Base-by-base conservation (phyloP, 2,888 invertebrate genomes). In the Leucophenga maculata region DNA sequence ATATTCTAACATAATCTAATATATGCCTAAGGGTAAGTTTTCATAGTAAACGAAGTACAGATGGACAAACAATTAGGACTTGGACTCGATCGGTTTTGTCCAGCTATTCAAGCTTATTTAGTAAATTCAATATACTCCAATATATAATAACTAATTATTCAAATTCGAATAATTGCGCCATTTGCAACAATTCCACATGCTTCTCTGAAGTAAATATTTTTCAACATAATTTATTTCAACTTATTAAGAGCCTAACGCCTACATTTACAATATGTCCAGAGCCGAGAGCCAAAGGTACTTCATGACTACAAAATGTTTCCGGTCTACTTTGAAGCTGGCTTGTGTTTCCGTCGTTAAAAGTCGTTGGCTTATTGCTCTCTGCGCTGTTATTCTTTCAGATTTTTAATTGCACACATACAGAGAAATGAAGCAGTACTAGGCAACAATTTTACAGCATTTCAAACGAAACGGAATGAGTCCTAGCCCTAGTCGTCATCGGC, bases 161-260 rank as follows among this genome's bases (percentile, higher is more conserved):
- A n/a, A n/a, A n/a, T n/a, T n/a, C n/a, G n/a, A n/a, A n/a, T n/a
- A n/a, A n/a, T n/a, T n/a, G n/a, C n/a, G n/a, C n/a, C n/a, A n/a
- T n/a, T n/a, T n/a, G n/a, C 6, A 59, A 59, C 14, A 59, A 16
- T 59, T 59, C n/a, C n/a, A n/a, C n/a, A 59, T 59, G 59, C 59
- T n/a, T n/a, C n/a, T n/a, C n/a, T n/a, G n/a, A n/a, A n/a, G 59
- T 59, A 59, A 31, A 68, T 60, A 68, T 60, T 48, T 44, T 59
- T 70, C 62, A 31, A 11, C 59, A 26, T 59, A 70, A 68, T 70
- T 70, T 68, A 70, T 68, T 26, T 65, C 32, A 26, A 48, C 18
- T 59, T 59, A 65, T 67, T 59, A 65, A 70, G 54, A 32, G 31
- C 57, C 26, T 55, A 26, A 31, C 22, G 32, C 54, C 32, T 31